A percentile compares a stretch with the other conserved stretches of the same genome.
phyloP scores from a whole-genome alignment of 2,888 invertebrate genomes.

The Dolichopus griseipennis region DNA sequence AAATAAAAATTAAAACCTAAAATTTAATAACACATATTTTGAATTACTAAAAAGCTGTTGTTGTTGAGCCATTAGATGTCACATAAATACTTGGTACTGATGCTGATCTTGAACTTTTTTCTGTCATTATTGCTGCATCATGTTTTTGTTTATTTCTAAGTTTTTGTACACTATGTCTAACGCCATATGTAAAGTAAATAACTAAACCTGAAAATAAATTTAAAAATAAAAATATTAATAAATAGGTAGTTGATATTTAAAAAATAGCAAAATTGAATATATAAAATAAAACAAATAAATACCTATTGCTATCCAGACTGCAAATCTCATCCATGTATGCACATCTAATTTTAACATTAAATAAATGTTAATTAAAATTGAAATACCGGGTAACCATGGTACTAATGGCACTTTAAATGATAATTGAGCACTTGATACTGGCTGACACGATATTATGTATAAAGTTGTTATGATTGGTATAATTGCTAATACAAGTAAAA shows the following conservation, averaged over 20 bases:
- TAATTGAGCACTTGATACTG: constrained; percentile 52
- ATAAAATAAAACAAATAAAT: constrained; percentile 27
- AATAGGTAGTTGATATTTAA: not conserved
- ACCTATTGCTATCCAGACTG: constrained; percentile 73
- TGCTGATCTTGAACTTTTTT: constrained; percentile 12
- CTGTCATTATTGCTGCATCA: not conserved
- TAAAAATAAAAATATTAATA: constrained; percentile 8
- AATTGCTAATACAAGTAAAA: constrained; percentile 25
- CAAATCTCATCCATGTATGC: constrained; percentile 76
- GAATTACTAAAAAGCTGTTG: not conserved
- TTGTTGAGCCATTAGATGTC: not conserved
- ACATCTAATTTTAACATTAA: constrained; percentile 58
- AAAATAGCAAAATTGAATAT: constrained; percentile 5
- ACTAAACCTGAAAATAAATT: constrained; percentile 43
- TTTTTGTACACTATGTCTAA: constrained; percentile 45
- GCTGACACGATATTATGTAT: constrained; percentile 51
- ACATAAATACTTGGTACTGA: constrained; percentile 17
- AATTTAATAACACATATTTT: no score
- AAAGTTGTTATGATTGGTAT: constrained; percentile 43
- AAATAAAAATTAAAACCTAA: no score
- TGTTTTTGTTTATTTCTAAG: constrained; percentile 12
- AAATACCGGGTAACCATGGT: constrained; percentile 70
- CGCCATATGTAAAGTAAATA: constrained; percentile 53
- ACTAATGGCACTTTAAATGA: constrained; percentile 70
- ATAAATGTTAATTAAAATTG: constrained; percentile 74